These are phyloP conservation scores for Acanthopagrus latus DNA, from an alignment of 2,797 vertebrate species.

Conservation along the genomic window DNA sequence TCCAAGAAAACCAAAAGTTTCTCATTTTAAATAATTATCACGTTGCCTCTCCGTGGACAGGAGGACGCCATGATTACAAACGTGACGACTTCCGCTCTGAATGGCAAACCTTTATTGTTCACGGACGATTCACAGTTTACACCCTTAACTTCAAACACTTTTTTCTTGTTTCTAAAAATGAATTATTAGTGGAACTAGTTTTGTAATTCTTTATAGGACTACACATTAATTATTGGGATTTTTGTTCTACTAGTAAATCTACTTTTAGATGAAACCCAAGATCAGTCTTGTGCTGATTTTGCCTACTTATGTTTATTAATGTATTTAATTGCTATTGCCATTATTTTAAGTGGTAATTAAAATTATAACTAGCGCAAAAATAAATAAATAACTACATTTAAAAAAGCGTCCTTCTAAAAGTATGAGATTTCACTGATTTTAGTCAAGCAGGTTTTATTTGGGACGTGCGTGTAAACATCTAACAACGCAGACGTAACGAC, in stretches of 20 bases:
- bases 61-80: constrained; percentile 73
- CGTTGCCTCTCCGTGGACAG: constrained; percentile 66
- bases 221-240: neutral
- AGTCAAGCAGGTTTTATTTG: neutral
- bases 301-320: neutral
- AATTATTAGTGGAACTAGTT: accelerated
- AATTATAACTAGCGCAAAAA: too few relatives aligned
- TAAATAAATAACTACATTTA: neutral
- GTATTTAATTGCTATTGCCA: neutral
- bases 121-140: neutral
- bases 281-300: neutral
- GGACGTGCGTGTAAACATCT: neutral
- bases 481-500: neutral
- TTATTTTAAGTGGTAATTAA: neutral
- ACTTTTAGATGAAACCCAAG: neutral
- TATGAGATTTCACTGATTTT: neutral
- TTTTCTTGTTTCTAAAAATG: neutral
- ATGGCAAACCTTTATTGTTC: constrained; percentile 25
- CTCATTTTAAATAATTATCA: constrained; percentile 72
- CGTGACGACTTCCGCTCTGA: constrained; percentile 60
- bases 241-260: neutral
- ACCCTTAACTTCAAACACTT: neutral
- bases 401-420: neutral
- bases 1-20: constrained; percentile 39
- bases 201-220: neutral